Conservation (phyloP, 2,888 invertebrate genomes). For the Papilio protenor region DNA sequence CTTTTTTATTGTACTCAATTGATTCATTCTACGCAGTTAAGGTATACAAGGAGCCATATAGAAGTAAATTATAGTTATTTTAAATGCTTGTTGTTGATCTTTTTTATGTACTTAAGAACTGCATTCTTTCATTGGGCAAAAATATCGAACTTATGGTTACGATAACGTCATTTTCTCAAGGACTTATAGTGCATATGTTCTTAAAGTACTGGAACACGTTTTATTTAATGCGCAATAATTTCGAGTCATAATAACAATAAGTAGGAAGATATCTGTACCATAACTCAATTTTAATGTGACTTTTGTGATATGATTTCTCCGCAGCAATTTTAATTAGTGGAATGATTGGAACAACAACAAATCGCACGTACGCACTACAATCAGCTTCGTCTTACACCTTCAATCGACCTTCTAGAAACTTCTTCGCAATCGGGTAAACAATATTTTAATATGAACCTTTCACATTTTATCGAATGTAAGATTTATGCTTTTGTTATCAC, state of each 20-base stretch:
- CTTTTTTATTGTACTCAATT: constrained; percentile 12
- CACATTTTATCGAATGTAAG: too few species aligned
- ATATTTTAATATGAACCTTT: too few species aligned
- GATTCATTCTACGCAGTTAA: background rate
- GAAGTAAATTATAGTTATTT: background rate
- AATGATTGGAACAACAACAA: constrained; percentile 27
- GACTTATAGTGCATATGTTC: background rate
- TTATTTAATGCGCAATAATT: background rate
- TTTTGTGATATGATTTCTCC: background rate
- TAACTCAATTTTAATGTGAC: background rate
- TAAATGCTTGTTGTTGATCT: background rate
- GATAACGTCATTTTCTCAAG: background rate
- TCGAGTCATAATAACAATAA: background rate
- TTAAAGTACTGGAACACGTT: background rate
- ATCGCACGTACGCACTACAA: constrained; percentile 2
- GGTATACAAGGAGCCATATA: background rate
- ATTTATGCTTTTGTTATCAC: background rate
- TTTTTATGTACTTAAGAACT: background rate
- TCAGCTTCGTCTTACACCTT: constrained; percentile 1
- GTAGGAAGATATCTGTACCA: background rate
- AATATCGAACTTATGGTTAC: background rate
- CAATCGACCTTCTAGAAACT: background rate
- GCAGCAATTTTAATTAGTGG: background rate
- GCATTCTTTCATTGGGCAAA: background rate
- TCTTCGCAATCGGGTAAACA: background rate